These are phyloP conservation scores for Drosophila miranda DNA, from an alignment of 1,140 invertebrate species.

Conservation along the genomic window DNA sequence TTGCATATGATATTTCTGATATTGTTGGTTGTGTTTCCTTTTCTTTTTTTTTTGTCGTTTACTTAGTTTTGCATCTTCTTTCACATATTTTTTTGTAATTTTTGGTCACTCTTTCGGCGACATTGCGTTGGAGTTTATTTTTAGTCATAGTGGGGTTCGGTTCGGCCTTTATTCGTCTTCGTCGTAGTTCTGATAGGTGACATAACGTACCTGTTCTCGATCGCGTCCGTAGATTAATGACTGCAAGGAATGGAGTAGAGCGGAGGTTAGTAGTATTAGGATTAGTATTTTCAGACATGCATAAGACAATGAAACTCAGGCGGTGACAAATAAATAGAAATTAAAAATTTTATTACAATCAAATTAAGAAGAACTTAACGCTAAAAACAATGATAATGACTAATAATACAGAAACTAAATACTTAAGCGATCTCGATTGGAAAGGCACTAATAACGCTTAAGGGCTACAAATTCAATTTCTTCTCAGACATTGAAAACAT, in stretches of 20 bases:
- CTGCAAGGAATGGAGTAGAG: constrained; percentile 83
- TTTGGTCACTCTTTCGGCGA: constrained; percentile 63
- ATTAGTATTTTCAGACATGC: background rate
- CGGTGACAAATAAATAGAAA: constrained; percentile 29
- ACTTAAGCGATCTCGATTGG: constrained; percentile 8
- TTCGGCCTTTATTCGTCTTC: constrained; percentile 85
- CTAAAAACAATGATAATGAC: constrained; percentile 32
- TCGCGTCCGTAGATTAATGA: constrained; percentile 91
- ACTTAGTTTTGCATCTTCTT: constrained; percentile 19
- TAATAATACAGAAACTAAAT: constrained; percentile 34
- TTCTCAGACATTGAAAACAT: too few relatives aligned
- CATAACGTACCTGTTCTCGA: constrained; percentile 96
- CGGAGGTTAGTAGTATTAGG: background rate
- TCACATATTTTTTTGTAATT: constrained; percentile 54
- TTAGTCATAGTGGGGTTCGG: constrained; percentile 7
- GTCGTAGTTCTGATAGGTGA: constrained; percentile 95
- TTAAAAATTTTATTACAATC: constrained; percentile 37
- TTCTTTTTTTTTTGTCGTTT: constrained; percentile 19
- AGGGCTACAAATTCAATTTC: constrained; percentile 2
- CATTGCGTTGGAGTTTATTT: constrained; percentile 47
- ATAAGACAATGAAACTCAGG: constrained; percentile 30
- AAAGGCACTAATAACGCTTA: constrained; percentile 25
- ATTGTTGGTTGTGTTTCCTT: constrained; percentile 76
- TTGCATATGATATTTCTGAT: constrained; percentile 82
- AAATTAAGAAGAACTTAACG: constrained; percentile 50